Percentiles rank a stretch among this genome's conserved stretches.
Evolutionary conservation across 2,797 vertebrate species (phyloP).

Genomic region (Choloepus didactylus): DNA sequence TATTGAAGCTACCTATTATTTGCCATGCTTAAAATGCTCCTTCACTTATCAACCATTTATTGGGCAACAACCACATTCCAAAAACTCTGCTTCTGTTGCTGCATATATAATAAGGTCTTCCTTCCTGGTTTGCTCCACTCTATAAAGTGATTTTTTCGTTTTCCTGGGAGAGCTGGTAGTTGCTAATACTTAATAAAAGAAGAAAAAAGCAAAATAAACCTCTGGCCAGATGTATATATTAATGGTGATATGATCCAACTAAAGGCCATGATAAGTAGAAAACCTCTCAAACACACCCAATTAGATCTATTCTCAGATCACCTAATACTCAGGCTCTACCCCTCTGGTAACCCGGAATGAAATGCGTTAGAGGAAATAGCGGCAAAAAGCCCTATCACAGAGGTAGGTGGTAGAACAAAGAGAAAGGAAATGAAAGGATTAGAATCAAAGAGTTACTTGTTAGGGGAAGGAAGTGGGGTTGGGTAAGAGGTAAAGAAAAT

Average conservation of each 20-base stretch:
- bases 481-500: constrained; percentile 61
- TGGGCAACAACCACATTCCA: background rate
- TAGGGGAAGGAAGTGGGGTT: constrained; percentile 6
- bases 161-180: background rate
- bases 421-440: constrained; percentile 33
- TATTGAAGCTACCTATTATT: background rate
- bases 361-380: background rate
- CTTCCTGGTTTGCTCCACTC: background rate
- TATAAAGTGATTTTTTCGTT: background rate
- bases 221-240: too few relatives aligned
- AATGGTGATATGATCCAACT: background rate
- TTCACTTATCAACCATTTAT: background rate
- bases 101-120: background rate
- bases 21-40: background rate
- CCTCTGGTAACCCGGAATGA: background rate
- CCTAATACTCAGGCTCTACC: background rate
- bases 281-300: background rate
- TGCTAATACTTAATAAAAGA: background rate
- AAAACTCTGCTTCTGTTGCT: background rate
- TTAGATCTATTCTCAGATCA: background rate
- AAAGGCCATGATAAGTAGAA: background rate
- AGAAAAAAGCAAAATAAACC: background rate
- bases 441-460: constrained; percentile 50
- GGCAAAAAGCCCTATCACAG: background rate
- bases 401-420: background rate